Conservation (phyloP, 2,797 vertebrate genomes). For the Chelonia mydas region DNA sequence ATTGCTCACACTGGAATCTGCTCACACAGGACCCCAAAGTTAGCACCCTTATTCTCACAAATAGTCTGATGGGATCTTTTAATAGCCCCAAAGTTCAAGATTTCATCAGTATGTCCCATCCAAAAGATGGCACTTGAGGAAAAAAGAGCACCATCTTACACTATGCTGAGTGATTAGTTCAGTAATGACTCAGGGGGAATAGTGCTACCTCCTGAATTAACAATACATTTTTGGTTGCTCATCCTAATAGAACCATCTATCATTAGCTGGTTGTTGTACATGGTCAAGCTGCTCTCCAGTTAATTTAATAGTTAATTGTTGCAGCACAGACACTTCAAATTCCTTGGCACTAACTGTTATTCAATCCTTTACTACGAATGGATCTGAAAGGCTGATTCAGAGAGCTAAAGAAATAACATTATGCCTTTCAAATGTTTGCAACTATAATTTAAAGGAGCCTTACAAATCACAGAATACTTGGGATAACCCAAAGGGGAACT, state of each 20-base stretch:
- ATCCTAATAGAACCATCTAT: not conserved
- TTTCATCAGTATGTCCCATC: not conserved
- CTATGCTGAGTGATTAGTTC: not conserved
- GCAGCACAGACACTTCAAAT: conserved; percentile 26
- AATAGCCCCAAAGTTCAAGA: not conserved
- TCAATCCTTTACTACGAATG: not conserved
- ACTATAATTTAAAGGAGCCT: not conserved
- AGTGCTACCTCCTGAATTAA: conserved; percentile 69
- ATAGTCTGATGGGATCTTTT: not conserved
- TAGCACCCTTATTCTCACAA: not conserved
- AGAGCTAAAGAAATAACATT: conserved; percentile 11
- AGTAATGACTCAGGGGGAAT: conserved; percentile 47
- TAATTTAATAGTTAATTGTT: conserved; percentile 25
- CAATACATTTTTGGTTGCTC: not conserved
- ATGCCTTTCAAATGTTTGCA: not conserved
- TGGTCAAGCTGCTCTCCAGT: not conserved
- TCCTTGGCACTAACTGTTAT: not conserved
- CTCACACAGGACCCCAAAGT: not conserved
- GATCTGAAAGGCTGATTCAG: conserved; percentile 39
- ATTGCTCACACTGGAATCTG: not conserved
- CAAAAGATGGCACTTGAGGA: not conserved
- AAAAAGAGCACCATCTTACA: not conserved
- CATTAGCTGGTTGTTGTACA: not conserved
- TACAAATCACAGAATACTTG: not conserved
- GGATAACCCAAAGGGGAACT: not conserved